Evolutionary conservation across 2,113 vertebrate genomes (phyloP).

Genomic region (Perca schrenkii): DNA sequence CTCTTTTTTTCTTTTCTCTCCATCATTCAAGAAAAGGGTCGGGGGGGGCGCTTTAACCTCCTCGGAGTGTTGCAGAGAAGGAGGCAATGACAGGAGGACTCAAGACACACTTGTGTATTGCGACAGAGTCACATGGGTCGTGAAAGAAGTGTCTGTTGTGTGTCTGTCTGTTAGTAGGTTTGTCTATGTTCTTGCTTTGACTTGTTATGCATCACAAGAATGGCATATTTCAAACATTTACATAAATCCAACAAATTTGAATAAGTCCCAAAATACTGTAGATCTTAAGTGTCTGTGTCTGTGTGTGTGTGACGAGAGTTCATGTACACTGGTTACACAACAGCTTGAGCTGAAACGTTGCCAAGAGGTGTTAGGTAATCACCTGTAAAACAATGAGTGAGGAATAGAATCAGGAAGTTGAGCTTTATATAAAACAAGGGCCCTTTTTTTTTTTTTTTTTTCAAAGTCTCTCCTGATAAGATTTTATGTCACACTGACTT

Average conservation of each 20-base stretch:
- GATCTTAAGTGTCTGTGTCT: neutral
- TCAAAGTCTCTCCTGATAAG: constrained; percentile 13
- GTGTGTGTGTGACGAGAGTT: neutral
- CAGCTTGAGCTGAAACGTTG: constrained; percentile 20
- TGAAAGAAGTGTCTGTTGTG: neutral
- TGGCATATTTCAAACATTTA: neutral
- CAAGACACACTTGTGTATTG: constrained; percentile 55
- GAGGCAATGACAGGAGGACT: constrained; percentile 74
- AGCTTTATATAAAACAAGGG: constrained; percentile 50
- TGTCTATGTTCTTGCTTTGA: constrained; percentile 9
- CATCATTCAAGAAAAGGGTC: constrained; percentile 51
- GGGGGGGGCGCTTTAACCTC: constrained; percentile 25
- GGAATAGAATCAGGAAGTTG: constrained; percentile 64
- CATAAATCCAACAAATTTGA: neutral
- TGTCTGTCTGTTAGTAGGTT: neutral
- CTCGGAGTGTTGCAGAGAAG: too few relatives aligned
- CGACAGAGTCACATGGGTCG: constrained; percentile 31
- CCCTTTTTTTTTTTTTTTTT: neutral
- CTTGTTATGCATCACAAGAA: neutral
- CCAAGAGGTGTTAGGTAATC: constrained; percentile 65
- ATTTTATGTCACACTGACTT: constrained; percentile 29
- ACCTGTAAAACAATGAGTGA: constrained; percentile 62
- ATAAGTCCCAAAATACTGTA: neutral
- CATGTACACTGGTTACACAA: constrained; percentile 50
- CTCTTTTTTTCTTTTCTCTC: constrained; percentile 64